phyloP scores from a whole-genome alignment of 2,113 vertebrate species.

The Isichthys henryi region DNA sequence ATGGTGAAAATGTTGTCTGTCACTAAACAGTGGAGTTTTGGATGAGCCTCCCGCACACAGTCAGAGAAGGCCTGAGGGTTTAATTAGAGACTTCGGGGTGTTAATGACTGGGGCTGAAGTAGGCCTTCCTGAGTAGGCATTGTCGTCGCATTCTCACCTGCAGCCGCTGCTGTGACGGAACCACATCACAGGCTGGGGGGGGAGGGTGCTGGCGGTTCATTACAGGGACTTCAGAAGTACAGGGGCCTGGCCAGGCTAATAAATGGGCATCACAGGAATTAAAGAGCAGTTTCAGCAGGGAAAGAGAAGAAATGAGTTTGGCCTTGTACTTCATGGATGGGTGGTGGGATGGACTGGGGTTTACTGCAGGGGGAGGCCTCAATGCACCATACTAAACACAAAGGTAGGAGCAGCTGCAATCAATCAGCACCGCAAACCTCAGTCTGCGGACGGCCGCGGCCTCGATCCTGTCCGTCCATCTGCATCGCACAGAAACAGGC shows the following conservation, averaged over 20 bases:
- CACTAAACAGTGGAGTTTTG: background rate
- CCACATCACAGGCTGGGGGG: background rate
- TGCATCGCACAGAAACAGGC: background rate
- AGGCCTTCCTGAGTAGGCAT: background rate
- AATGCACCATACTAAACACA: background rate
- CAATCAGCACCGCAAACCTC: background rate
- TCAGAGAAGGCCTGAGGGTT: too few relatives aligned
- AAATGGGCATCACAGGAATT: background rate
- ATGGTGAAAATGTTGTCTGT: too few relatives aligned
- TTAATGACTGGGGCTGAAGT: too few relatives aligned
- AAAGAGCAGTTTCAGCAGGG: background rate
- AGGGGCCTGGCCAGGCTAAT: background rate
- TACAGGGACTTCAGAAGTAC: background rate
- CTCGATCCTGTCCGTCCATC: background rate
- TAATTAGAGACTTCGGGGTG: too few relatives aligned
- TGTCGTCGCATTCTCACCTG: background rate
- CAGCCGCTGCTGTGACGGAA: background rate
- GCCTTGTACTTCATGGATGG: background rate
- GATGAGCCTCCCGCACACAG: background rate
- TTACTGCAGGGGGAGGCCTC: background rate
- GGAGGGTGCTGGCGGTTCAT: background rate
- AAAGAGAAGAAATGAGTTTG: background rate
- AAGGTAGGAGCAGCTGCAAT: background rate
- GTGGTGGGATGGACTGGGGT: background rate
- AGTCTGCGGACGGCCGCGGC: background rate